Base-by-base conservation (phyloP, 2,797 vertebrate species). In the Propithecus deckenii region DNA sequence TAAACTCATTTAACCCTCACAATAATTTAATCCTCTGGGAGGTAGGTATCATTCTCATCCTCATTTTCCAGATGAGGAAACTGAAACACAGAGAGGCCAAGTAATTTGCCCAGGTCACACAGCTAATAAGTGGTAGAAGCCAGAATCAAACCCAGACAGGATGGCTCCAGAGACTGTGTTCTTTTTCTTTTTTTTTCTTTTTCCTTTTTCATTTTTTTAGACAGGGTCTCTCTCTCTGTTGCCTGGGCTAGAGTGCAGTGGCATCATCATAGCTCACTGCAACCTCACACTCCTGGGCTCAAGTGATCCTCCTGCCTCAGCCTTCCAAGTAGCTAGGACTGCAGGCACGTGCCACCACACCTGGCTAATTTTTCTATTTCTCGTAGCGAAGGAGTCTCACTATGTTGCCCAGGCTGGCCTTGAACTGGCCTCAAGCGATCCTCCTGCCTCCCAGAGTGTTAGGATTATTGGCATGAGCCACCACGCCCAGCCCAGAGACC, bases 1-100 rank as follows among this genome's bases (percentile, higher is more conserved):
- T 89, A 89, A 94, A 78, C 18, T 94, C 17, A 76, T 79, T 80
- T 61, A 81, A 90, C 94, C 35, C 4, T 94, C 76, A 87, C 32
- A 91, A 65, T 75, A 91, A 72, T 76, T 23, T n/a, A 52, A 76
- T 76, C 74, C 4, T 32, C 22, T 43, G 35, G 63, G 50, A 74
- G 14, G 25, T 43, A 61, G 25, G 12, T 65, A 63, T 38, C 55
- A 59, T 93, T 86, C 41, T 95, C 85, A 90, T n/a, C 41, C 20
- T 41, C 4, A 48, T 88, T 93, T 95, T 89, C 65, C 30, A 85
- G 74, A 28, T 72, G 87, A 95, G 32, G 55, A 87, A 78, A 91
- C 8, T 11, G 65, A 85, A 83, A 57, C 67, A 78, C 74, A 93
- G 67, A 89, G 41, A 61, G 6, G 35, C n/a, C 23, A 50, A 76